Conservation (phyloP, 2,888 invertebrate species). For the Gerris lacustris region DNA sequence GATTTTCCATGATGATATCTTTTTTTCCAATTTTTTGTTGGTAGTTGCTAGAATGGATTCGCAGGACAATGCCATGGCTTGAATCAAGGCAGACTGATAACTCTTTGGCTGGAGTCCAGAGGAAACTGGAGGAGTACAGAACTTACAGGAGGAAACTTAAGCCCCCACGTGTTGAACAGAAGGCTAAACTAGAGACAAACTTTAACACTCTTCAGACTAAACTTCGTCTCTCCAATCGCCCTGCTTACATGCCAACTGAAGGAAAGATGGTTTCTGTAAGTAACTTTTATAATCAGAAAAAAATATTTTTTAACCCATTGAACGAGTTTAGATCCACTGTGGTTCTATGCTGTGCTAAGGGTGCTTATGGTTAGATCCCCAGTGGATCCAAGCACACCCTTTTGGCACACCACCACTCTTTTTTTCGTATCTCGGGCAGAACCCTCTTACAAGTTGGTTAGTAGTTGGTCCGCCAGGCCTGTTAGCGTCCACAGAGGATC, state of each 20-base stretch:
- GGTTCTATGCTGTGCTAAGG: too few species aligned
- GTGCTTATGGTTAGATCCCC: conserved; percentile 8
- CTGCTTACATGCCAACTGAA: conserved; percentile 98
- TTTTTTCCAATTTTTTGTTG: conserved; percentile 22
- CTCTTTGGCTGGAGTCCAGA: conserved; percentile 90
- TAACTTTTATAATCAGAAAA: conserved; percentile 31
- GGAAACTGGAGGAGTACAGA: conserved; percentile 96
- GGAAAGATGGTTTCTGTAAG: conserved; percentile 94
- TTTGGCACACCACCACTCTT: too few species aligned
- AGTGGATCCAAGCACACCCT: too few species aligned
- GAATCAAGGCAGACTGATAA: conserved; percentile 94
- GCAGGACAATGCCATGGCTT: conserved; percentile 96
- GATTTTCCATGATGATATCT: too few species aligned
- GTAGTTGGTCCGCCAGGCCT: too few species aligned
- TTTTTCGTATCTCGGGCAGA: too few species aligned
- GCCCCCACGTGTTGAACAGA: conserved; percentile 98
- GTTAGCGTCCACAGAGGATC: too few species aligned
- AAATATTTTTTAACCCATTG: background rate
- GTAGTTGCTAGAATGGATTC: conserved; percentile 94
- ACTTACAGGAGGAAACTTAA: conserved; percentile 98
- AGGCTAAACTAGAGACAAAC: conserved; percentile 97
- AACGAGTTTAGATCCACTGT: background rate
- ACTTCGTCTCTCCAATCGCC: conserved; percentile 91
- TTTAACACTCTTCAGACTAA: conserved; percentile 99
- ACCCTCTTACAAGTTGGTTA: too few species aligned